Evolutionary conservation across 1,140 invertebrate genomes (phyloP).

Genomic region (Lasioglossum albipes): DNA sequence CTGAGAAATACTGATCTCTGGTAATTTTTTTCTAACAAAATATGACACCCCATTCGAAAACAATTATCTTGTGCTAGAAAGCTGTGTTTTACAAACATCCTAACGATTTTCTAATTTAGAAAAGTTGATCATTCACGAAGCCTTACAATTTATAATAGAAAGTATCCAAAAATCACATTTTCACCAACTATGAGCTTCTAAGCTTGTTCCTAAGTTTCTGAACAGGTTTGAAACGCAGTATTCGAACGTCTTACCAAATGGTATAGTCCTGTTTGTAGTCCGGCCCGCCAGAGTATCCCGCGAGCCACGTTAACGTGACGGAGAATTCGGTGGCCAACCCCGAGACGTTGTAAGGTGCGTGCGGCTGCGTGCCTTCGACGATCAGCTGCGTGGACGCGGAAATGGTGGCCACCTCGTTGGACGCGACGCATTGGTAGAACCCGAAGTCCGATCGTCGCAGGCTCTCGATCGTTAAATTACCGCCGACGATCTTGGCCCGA

Average conservation of each 20-base stretch:
- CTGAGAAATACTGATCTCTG: no score
- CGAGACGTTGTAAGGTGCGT: conserved; percentile 96
- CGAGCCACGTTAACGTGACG: conserved; percentile 94
- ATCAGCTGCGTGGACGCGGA: conserved; percentile 93
- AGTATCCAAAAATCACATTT: no score
- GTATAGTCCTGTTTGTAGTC: conserved; percentile 97
- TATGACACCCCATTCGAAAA: no score
- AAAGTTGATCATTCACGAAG: no score
- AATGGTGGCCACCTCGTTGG: conserved; percentile 96
- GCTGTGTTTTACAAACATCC: no score
- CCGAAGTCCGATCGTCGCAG: conserved; percentile 94
- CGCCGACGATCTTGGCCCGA: conserved; percentile 87
- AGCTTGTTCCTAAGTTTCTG: no score
- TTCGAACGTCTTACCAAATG: conserved; percentile 84
- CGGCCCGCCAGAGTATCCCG: conserved; percentile 96
- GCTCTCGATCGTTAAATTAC: conserved; percentile 95
- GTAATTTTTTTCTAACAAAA: no score
- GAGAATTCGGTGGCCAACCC: conserved; percentile 92
- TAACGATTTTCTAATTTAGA: no score
- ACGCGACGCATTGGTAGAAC: conserved; percentile 95
- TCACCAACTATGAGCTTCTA: no score
- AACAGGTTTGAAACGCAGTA: no score
- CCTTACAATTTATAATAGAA: no score
- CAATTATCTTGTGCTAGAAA: no score
- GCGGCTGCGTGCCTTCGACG: conserved; percentile 96